Conservation (phyloP, 2,888 invertebrate species). For the Amitus sp. region DNA sequence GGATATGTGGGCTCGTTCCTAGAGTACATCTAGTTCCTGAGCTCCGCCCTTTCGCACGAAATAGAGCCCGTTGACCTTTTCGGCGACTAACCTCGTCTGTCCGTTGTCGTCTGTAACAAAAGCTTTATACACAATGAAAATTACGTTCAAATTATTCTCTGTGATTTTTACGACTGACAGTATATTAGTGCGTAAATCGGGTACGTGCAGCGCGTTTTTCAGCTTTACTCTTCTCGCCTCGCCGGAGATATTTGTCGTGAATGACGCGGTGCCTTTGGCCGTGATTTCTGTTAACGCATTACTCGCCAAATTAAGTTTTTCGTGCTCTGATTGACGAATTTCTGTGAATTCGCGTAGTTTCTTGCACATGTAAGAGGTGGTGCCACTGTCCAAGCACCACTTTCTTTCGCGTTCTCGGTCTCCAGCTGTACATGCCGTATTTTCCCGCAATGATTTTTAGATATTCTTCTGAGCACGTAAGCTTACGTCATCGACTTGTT, state of each 20-base stretch:
- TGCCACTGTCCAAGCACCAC: slow-evolving; percentile 18
- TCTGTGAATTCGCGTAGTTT: slow-evolving; percentile 9
- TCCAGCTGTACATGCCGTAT: too few relatives aligned
- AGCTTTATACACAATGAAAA: slow-evolving; percentile 17
- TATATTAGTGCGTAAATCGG: slow-evolving; percentile 3
- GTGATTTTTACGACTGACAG: slow-evolving; percentile 2
- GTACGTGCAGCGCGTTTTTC: slow-evolving; percentile 15
- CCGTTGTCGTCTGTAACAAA: slow-evolving; percentile 6
- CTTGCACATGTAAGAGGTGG: slow-evolving; percentile 12
- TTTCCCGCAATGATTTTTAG: slow-evolving; percentile 1
- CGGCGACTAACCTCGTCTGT: slow-evolving; percentile 2
- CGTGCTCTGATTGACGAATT: neutral
- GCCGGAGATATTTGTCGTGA: slow-evolving; percentile 19
- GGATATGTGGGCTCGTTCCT: neutral
- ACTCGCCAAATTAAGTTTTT: slow-evolving; percentile 18
- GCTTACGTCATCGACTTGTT: too few relatives aligned
- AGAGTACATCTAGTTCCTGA: neutral
- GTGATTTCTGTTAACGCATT: too few relatives aligned
- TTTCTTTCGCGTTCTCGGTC: neutral
- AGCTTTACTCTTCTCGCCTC: slow-evolving; percentile 15
- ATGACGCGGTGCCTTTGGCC: too few relatives aligned
- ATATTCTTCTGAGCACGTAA: neutral
- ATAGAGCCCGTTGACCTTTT: slow-evolving; percentile 3
- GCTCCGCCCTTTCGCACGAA: neutral
- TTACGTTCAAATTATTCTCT: neutral